These are phyloP conservation scores for Nothobranchius kuhntae DNA, from an alignment of 2,113 vertebrate species.

Conservation along the genomic window DNA sequence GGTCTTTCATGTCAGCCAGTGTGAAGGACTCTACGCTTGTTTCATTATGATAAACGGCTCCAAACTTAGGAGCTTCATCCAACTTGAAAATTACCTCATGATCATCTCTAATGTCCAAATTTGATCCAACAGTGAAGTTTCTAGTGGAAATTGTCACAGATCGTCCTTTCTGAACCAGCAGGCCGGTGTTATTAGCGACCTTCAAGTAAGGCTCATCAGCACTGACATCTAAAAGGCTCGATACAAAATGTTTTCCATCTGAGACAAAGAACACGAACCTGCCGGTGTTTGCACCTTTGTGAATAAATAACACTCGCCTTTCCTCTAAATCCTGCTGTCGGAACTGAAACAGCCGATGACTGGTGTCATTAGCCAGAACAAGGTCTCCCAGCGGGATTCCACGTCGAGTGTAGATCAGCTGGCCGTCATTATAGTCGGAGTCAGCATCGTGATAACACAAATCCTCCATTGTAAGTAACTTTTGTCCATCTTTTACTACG, in stretches of 20 bases:
- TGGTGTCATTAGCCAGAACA: constrained; percentile 81
- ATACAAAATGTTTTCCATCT: constrained; percentile 86
- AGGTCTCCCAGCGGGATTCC: constrained; percentile 90
- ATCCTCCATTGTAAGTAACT: constrained; percentile 84
- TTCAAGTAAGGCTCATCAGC: constrained; percentile 83
- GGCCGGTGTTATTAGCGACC: constrained; percentile 83
- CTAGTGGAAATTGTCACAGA: constrained; percentile 70
- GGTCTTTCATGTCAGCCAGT: constrained; percentile 78
- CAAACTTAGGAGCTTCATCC: constrained; percentile 75
- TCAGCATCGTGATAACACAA: constrained; percentile 87
- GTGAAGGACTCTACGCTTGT: constrained; percentile 78
- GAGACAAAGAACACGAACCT: constrained; percentile 90
- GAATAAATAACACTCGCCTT: constrained; percentile 84
- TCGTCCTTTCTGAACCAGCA: constrained; percentile 85
- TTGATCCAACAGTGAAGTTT: constrained; percentile 85
- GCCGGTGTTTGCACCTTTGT: constrained; percentile 80
- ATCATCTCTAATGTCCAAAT: constrained; percentile 85
- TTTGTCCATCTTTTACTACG: constrained; percentile 82
- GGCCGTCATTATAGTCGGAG: constrained; percentile 85
- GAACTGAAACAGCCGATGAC: constrained; percentile 86
- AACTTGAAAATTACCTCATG: constrained; percentile 78
- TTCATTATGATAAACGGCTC: constrained; percentile 76
- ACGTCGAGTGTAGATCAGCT: constrained; percentile 84
- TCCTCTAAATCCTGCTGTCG: constrained; percentile 84
- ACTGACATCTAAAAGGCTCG: constrained; percentile 85